phyloP scores from a whole-genome alignment of 2,888 invertebrate genomes.

The Lapara coniferarum region DNA sequence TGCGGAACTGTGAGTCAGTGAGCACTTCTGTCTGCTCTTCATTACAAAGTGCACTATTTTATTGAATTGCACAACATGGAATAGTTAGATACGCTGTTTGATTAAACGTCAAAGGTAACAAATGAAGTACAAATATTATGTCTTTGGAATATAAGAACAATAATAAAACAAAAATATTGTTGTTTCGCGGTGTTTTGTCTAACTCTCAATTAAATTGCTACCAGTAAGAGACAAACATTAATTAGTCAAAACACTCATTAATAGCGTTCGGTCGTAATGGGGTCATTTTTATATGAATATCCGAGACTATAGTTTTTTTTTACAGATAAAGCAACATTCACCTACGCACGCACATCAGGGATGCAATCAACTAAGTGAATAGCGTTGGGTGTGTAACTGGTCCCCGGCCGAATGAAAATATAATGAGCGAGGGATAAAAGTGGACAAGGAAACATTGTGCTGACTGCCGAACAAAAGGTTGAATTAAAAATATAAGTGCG shows the following conservation, averaged over 20 bases:
- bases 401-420: conserved; percentile 42
- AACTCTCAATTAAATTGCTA: too few relatives aligned
- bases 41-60: not conserved
- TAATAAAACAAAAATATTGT: too few relatives aligned
- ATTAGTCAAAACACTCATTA: too few relatives aligned
- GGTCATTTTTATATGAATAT: not conserved
- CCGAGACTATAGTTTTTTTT: not conserved
- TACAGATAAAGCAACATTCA: not conserved
- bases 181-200: too few relatives aligned
- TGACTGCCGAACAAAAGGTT: conserved; percentile 26
- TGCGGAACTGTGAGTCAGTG: conserved; percentile 21
- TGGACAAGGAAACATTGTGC: conserved; percentile 33
- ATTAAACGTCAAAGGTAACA: not conserved
- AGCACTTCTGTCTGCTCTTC: not conserved
- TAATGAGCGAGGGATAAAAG: conserved; percentile 39
- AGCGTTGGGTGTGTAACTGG: conserved; percentile 29
- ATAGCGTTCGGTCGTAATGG: not conserved
- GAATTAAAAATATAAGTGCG: conserved; percentile 26
- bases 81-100: not conserved
- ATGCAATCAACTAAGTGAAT: conserved; percentile 27
- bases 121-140: not conserved
- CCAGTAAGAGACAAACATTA: too few relatives aligned
- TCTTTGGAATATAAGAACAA: not conserved
- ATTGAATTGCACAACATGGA: not conserved
- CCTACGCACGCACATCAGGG: conserved; percentile 21